Evolutionary conservation across 2,797 vertebrate species (phyloP), one percentile per base, ranked within the genome.

Genomic region (Acanthiza pusilla): DNA sequence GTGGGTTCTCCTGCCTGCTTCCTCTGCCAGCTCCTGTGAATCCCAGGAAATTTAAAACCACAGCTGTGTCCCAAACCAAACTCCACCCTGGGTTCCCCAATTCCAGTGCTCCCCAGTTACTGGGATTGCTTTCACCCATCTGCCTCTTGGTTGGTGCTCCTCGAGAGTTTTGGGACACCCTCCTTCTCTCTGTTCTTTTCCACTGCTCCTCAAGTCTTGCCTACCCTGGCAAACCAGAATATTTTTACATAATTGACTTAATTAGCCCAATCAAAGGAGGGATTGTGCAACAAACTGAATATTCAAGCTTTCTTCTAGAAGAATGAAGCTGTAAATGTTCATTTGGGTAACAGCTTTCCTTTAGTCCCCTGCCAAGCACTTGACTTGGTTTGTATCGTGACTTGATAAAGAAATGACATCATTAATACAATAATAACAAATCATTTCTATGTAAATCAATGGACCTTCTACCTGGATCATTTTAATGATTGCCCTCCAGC

Each of bases 351-450:
- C 50, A 85, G 68, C 75, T 93, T 79, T 73, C 53, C 88, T 93
- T 85, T 92, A 58, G 51, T 93, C 83, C 43, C 66, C 40, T 93
- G 92, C 91, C 91, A 94, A 92, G 38, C 85, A 36, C 73, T 88
- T 82, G 38, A 63, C 42, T 93, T 38, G 48, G 34, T 92, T 93
- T 91, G 48, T 91, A 48, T 84, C 2, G 0, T 75, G 85, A 80
- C 70, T 83, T 72, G 91, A 91, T 89, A 89, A 95, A 93, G 78
- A 91, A 68, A 88, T 89, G 34, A 89, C 57, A 71, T 93, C 93
- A 77, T 77, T 61, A 67, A 92, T 92, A 25, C 54, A 83, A 85
- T 40, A 70, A 75, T 43, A 88, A 77, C 62, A 88, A 77, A 88
- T 80, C 3, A 68, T 88, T 95, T 78, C 87, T 47, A 53, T 83